Base-by-base conservation (phyloP, 1,140 invertebrate species). In the Lasioglossum albipes region DNA sequence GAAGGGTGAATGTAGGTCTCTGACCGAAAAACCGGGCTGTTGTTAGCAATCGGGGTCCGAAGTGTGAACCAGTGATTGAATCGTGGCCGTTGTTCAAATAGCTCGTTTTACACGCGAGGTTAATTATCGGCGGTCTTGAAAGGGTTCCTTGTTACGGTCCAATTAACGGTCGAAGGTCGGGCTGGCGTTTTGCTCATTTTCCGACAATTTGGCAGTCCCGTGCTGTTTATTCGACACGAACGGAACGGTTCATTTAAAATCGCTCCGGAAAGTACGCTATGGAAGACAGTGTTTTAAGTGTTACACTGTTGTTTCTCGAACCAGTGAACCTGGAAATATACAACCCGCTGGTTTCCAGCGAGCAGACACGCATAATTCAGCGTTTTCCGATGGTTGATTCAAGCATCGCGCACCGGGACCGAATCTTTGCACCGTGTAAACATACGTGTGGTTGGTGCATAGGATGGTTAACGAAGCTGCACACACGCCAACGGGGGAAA, bases 101-200 rank as follows among this genome's bases (percentile, higher is more conserved):
- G 67, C 7, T 45, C 74, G 73, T 57, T 77, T 68, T 31, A 71
- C 20, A 42, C 49, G 49, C 13, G 31, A 62, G 31, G 10, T 81
- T 77, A 65, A 81, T 81, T 59, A 71, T 70, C 74, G 41, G 0
- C 3, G 22, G 7, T 20, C 61, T 61, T 52, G 64, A 69, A 84
- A 49, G 57, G 73, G 13, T 45, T 79, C 69, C 18, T 86, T 79
- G 75, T 85, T 73, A 71, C 57, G 22, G 72, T 61, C 71, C 52
- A 85, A 86, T 86, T 85, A 86, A 76, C 68, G 27, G 27, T 65
- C 74, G 66, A 49, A 59, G 67, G 27, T 69, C 13, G 41, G 52
- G 7, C 18, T 27, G 2, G 12, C 54, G 49, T 12, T 31, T 31
- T 10, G 13, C 4, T 18, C 4, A 20, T 52, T 70, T 77, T 31